Base-by-base conservation (phyloP, 2,113 vertebrate species). In the Epinephelus fuscoguttatus region DNA sequence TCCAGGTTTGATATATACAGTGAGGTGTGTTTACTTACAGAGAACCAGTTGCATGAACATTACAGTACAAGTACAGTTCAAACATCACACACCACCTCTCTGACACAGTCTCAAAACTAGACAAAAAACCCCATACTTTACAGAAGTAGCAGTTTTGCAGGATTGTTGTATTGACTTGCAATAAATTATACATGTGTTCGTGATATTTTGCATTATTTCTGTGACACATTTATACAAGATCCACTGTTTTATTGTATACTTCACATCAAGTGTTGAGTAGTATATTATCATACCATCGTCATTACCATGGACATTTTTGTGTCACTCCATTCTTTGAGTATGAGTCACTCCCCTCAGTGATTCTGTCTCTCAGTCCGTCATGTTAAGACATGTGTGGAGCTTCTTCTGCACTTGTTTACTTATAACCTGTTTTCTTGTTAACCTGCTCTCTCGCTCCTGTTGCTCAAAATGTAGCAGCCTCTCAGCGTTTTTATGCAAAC, bases 351-450 rank as follows among this genome's bases (percentile, higher is more conserved):
- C 17, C 18, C 30, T 83, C 50, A 19, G 0, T 80, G 52, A 15
- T 11, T 8, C 49, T 14, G 23, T 75, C 47, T 61, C 45, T 78
- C 33, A 4, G 37, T 57, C 62, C 62, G 76, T 87, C 91, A 61
- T 90, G 90, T 91, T 80, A 30, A 21, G 82, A 88, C 91, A 33
- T 74, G 89, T 83, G 37, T 37, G 52, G 61, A 8, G 7, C 14
- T 3, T 18, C 75, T 14, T 18, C 30, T 50, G 64, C 62, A 66
- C 45, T 49, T 25, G 23, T 80, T 82, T 63, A 47, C 33, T 14
- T 45, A 6, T n/a, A 80, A 82, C 79, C 59, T 42, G 70, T 84
- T 89, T 62, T 53, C 33, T 33, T 57, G 19, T 40, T 12, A 47
- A 56, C 57, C 61, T 30, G 63, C 62, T 67, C 19, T 62, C 67